phyloP scores from a whole-genome alignment of 2,888 invertebrate species.

The Oligia fasciuncula region DNA sequence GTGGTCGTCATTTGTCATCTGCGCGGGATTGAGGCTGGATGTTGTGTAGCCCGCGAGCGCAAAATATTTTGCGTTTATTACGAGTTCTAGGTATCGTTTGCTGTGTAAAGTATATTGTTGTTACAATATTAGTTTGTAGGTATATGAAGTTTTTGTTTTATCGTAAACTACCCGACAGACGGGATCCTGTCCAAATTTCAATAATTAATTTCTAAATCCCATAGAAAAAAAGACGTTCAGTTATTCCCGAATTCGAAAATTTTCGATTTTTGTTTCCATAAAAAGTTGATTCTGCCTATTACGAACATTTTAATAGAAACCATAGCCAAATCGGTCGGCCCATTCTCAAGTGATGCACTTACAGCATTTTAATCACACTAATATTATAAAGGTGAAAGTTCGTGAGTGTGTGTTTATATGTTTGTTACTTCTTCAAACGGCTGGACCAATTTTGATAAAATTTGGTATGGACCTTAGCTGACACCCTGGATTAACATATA shows the following conservation, averaged over 20 bases:
- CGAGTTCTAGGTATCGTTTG: background rate
- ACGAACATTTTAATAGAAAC: background rate
- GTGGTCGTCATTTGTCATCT: constrained; percentile 71
- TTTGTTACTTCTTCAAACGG: too few species aligned
- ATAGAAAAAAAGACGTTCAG: background rate
- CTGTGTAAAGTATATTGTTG: constrained; percentile 14
- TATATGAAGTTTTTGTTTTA: background rate
- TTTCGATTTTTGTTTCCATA: background rate
- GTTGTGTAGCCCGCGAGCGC: constrained; percentile 41
- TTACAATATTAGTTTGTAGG: background rate
- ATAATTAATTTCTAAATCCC: background rate
- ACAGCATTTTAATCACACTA: background rate
- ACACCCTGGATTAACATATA: too few species aligned
- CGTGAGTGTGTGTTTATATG: too few species aligned
- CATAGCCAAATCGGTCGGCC: background rate
- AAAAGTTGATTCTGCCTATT: background rate
- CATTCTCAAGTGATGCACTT: background rate
- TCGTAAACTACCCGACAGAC: background rate
- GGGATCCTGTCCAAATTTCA: background rate
- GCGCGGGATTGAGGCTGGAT: constrained; percentile 34
- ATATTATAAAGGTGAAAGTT: too few species aligned
- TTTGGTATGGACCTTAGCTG: too few species aligned
- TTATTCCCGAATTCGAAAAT: background rate
- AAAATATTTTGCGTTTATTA: constrained; percentile 50
- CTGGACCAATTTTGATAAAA: too few species aligned